Evolutionary conservation across 2,113 vertebrate species (phyloP), one percentile per base, ranked within the genome.

Genomic region (Athene cunicularia): DNA sequence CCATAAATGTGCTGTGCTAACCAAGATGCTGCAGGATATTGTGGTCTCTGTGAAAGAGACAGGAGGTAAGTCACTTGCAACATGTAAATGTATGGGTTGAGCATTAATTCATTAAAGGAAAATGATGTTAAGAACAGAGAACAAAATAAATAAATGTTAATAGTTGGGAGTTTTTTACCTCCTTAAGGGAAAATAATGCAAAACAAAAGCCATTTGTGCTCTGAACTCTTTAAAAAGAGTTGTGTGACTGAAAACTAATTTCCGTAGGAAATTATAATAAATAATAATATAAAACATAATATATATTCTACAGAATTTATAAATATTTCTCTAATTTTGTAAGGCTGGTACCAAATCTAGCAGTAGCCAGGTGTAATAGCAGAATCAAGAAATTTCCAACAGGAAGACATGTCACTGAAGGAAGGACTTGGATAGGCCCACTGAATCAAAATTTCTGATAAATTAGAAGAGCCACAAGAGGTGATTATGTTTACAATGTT

Each of bases 1-100:
- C 95, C 82, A 97, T 74, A 96, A 95, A 94, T 26, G 15, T 66
- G 47, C 67, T 71, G 96, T 91, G 23, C 82, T 93, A 94, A 91
- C 59, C 23, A 82, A 86, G 88, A 76, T 73, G 18, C 4, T 91
- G 24, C 16, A 93, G 37, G 8, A 88, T 91, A 89, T 32, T 37
- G 9, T 75, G 16, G 28, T 71, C 18, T 68, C 53, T 77, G 9
- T 30, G 30, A 58, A 91, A 60, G 22, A 86, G 6, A 47, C 41
- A 72, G 37, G 24, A 91, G 28, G 56, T 6, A 59, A 59, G 17
- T 47, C 13, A 30, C 41, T 89, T 84, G 14, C 16, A 85, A 45
- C 17, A 60, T 49, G 26, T 30, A 50, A 59, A 39, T 56, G 1
- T 47, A 74, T 52, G 23, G 13, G 1, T 33, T 81, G 11, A 67